Evolutionary conservation across 2,113 vertebrate genomes (phyloP).

Genomic region (Panthera uncia): DNA sequence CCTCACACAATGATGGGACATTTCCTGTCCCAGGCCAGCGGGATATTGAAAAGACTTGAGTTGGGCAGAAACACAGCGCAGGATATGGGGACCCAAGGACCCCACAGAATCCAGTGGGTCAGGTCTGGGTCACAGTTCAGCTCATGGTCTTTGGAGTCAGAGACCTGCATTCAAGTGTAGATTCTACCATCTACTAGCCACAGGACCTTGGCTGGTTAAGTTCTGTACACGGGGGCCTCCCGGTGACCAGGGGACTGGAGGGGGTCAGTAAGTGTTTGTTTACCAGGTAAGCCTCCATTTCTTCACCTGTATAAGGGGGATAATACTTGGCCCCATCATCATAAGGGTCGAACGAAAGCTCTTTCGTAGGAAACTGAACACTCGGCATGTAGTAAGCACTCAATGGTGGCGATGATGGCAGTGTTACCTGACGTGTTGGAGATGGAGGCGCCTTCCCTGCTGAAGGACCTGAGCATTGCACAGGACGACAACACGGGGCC

Average conservation of each 20-base stretch:
- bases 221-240: rapidly evolving
- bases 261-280: not conserved
- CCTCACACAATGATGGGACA: conserved; percentile 79
- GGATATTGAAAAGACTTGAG: conserved; percentile 72
- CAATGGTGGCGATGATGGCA: rapidly evolving
- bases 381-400: rapidly evolving
- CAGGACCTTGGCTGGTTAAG: not conserved
- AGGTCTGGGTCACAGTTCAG: not conserved
- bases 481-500: not conserved
- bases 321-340: not conserved
- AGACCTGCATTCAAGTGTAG: not conserved
- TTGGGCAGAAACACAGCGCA: conserved; percentile 37
- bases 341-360: not conserved
- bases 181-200: not conserved
- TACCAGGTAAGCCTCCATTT: not conserved
- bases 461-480: not conserved
- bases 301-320: not conserved
- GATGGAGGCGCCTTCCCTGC: not conserved
- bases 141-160: not conserved
- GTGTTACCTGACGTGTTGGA: not conserved
- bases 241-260: not conserved
- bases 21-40: conserved; percentile 78
- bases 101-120: not conserved
- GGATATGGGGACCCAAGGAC: conserved; percentile 66
- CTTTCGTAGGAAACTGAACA: not conserved